Percentiles rank a stretch among this genome's conserved stretches.
These are phyloP conservation scores for Drosophila sucinea DNA, from an alignment of 1,140 invertebrate species.

Conservation along the genomic window DNA sequence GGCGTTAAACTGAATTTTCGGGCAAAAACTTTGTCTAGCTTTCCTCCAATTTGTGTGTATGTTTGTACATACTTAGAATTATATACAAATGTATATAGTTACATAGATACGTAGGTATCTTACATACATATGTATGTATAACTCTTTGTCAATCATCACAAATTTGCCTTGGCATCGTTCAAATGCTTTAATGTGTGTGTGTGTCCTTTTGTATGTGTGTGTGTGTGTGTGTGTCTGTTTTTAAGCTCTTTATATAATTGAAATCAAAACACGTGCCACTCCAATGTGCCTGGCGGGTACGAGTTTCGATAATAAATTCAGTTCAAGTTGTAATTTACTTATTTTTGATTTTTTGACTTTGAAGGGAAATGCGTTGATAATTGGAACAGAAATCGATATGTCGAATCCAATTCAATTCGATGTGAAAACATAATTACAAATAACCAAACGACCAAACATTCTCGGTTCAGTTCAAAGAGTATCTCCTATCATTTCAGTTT, in stretches of 20 bases:
- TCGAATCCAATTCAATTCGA: background rate
- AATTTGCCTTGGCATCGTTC: constrained; percentile 10
- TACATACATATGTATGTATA: background rate
- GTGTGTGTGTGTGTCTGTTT: constrained; percentile 29
- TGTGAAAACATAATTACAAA: too few relatives aligned
- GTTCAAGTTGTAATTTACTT: constrained; percentile 47
- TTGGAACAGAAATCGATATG: background rate
- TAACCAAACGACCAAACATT: too few relatives aligned
- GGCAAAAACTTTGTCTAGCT: constrained; percentile 10
- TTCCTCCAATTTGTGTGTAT: background rate
- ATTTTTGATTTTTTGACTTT: constrained; percentile 25
- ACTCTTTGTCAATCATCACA: constrained; percentile 13
- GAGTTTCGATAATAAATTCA: constrained; percentile 41
- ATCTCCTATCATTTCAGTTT: too few relatives aligned
- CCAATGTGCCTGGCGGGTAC: constrained; percentile 29
- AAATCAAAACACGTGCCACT: constrained; percentile 67
- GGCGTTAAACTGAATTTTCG: background rate
- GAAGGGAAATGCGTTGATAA: background rate
- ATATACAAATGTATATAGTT: background rate
- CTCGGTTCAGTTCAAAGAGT: too few relatives aligned
- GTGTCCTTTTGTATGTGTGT: constrained; percentile 9
- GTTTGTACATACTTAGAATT: background rate
- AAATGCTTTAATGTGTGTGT: constrained; percentile 13
- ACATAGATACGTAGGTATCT: background rate
- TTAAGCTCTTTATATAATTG: constrained; percentile 73